Base-by-base conservation (phyloP, 1,140 invertebrate genomes). In the Drosophila cardini region DNA sequence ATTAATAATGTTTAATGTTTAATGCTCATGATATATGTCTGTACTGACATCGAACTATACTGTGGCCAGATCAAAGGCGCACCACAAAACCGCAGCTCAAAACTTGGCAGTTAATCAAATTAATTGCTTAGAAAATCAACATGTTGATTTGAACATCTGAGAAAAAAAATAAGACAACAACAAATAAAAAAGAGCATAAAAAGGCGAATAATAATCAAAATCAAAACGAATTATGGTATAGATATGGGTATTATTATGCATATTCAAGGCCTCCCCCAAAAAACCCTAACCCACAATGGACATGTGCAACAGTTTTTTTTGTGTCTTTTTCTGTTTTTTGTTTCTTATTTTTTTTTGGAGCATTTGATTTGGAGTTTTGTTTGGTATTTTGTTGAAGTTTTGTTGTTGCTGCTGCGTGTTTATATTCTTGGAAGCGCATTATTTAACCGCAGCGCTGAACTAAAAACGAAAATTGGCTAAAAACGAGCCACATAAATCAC, bases 381-480 rank as follows among this genome's bases (percentile, higher is more conserved):
- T 36, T 50, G 45, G 50, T 52, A 21, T 67, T 40, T 48, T 60
- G 56, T 46, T 62, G 15, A 32, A 50, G 10, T 50, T 30, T 50
- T 55, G 38, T 46, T 38, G 43, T 55, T 72, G 36, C 45, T 72
- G 30, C 45, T 64, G 52, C 26, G 58, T 70, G 79, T 42, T 71
- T 78, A 68, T 86, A 85, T 87, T 89, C 84, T 89, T 68, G 84
- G 84, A 89, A 89, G 84, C 81, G 84, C 84, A 89, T 84, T 89
- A 89, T 89, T 89, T 84, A 89, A 76, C 62, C 74, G 52, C 74
- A 76, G 60, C 77, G 70, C 76, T 89, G 84, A 74, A 82, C 82
- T 86, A 87, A 86, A 86, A 86, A 86, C 82, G 82, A 89, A 89
- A 89, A 89, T 89, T 89, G 84, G 84, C 84, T 80, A 89, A 89